Evolutionary conservation across 2,113 vertebrate genomes (phyloP), one percentile per base, ranked within the genome.

Genomic region (Nycticebus coucang): DNA sequence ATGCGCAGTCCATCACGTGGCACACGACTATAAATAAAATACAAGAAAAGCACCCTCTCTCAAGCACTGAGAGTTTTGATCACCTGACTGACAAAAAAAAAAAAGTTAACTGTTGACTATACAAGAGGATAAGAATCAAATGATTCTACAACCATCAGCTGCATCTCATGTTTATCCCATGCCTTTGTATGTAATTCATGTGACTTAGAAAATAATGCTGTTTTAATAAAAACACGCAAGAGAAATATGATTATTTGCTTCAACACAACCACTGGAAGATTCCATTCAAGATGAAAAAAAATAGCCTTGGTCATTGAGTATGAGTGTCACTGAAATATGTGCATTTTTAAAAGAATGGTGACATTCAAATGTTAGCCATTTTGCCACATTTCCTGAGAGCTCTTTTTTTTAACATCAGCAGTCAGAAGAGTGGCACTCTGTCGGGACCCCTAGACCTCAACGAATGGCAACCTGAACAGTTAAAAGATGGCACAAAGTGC

Each of bases 241-340:
- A 97, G 62, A 93, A 96, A 97, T 93, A 92, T 50, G 80, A 93
- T 87, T 97, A 59, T 88, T 94, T 98, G 81, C 89, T 30, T 2
- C 87, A 88, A 75, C 72, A 53, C 50, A 96, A 97, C 68, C 81
- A 97, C 87, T 66, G 35, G 30, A 94, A 96, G 12, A 95, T 96
- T 98, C 83, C 7, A 59, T 94, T 96, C 84, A 97, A 98, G 90
- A 95, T 97, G 64, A 97, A 90, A 92, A 97, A 96, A 95, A 97
- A 97, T 92, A 94, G 74, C 45, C 50, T 0, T 0, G 37, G 87
- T 97, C 95, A 96, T 95, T 57, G 88, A 97, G 95, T 81, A 93
- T 91, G 60, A 98, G 96, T 94, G 85, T 94, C 95, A 87, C 72
- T 96, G 95, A 97, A 97, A 97, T 78, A 97, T 57, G 62, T 64